Base-by-base conservation (phyloP, 2,888 invertebrate species). In the Limnephilus auricula region DNA sequence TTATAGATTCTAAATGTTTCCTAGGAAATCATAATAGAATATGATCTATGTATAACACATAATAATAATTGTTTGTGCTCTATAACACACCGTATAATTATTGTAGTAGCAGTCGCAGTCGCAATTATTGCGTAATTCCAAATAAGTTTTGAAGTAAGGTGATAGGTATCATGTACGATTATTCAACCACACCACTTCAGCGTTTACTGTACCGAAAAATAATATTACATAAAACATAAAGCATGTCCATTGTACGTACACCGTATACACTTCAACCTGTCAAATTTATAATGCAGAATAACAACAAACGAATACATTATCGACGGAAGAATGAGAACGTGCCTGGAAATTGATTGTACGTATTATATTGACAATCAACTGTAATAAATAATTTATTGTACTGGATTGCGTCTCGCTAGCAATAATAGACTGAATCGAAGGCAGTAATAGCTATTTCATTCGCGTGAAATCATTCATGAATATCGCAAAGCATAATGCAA, bases 81-180 rank as follows among this genome's bases (percentile, higher is more conserved):
- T 84, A 84, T 84, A 84, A 84, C 32, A 40, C 84, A 84, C 37
- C n/a, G 84, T 84, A 84, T 40, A 25, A 84, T 84, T 65, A 84
- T 84, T 25, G 50, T 6, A 25, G 18, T 18, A 12, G 37, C 84
- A 40, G 18, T 18, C n/a, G 37, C 84, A 40, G 83, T 84, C 82
- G 82, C 82, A 32, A 82, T 34, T 18, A 84, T 84, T 84, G n/a
- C 40, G n/a, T 30, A 84, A 84, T 25, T 37, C n/a, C 5, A 83
- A 83, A 31, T 83, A 34, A 83, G 84, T 84, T 84, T 84, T 84
- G n/a, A 40, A 40, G 84, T 25, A 37, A 37, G 84, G 37, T 25
- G 40, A 40, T 84, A 84, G 13, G 34, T 65, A 65, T 83, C 83
- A 34, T 34, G 37, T 12, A 34, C 15, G 40, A 84, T 84, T 84